Evolutionary conservation across 2,113 vertebrate species (phyloP).

Genomic region (Stictonetta naevosa): DNA sequence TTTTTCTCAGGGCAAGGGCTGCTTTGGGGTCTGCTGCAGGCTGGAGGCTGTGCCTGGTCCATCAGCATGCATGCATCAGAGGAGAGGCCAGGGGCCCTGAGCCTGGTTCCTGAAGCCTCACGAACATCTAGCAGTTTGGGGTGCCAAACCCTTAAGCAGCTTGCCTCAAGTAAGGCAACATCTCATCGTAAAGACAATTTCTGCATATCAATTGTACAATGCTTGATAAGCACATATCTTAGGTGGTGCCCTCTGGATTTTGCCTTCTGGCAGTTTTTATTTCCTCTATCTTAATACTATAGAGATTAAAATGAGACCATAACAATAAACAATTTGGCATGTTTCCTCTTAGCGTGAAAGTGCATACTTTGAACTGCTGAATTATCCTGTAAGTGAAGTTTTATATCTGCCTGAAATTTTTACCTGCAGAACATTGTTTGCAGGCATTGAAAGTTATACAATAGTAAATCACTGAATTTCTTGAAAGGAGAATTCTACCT

Average conservation of each 20-base stretch:
- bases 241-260: slow-evolving; percentile 30
- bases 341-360: neutral
- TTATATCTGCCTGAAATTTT: slow-evolving; percentile 15
- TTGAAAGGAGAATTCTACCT: neutral
- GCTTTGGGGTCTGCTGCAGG: no score
- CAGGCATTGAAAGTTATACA: neutral
- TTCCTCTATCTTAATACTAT: neutral
- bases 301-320: neutral
- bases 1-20: no score
- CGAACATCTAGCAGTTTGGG: neutral
- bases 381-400: neutral
- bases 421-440: neutral
- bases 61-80: neutral
- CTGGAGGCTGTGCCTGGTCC: no score
- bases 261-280: neutral
- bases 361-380: neutral
- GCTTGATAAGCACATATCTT: neutral
- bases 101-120: neutral
- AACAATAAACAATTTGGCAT: neutral
- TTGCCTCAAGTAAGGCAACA: neutral
- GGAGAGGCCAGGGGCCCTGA: neutral
- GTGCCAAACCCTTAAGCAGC: rapidly evolving
- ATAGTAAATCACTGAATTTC: neutral
- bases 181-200: neutral
- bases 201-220: neutral